A percentile compares a stretch with the other conserved stretches of the same genome.
Evolutionary conservation across 2,113 vertebrate species (phyloP).

Genomic region (Petrocephalus microphthalmus): DNA sequence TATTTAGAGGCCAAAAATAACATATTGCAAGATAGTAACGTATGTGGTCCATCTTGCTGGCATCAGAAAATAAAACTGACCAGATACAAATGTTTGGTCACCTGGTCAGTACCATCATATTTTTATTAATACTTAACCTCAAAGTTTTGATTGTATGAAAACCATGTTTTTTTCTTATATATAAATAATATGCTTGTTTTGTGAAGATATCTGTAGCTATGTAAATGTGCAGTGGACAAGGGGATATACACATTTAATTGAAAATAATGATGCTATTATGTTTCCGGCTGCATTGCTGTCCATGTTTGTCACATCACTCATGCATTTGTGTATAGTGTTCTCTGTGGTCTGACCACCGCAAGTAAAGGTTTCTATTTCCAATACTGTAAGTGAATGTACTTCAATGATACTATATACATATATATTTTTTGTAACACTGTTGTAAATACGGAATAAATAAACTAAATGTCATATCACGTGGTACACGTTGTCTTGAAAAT

Average conservation of each 20-base stretch:
- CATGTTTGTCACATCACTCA: not conserved
- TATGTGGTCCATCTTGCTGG: not conserved
- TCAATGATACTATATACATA: slow-evolving; percentile 1
- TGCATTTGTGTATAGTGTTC: not conserved
- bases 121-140: not conserved
- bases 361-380: slow-evolving; percentile 14
- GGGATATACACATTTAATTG: not conserved
- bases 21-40: not conserved
- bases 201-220: slow-evolving; percentile 7
- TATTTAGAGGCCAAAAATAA: not conserved
- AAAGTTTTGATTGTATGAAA: not conserved
- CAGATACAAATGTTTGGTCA: not conserved
- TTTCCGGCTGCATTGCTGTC: not conserved
- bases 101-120: not conserved
- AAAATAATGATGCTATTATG: not conserved
- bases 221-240: slow-evolving; percentile 2
- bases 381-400: slow-evolving; percentile 7
- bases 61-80: not conserved
- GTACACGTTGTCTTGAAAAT: not conserved
- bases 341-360: not conserved
- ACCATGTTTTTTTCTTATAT: not conserved
- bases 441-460: slow-evolving; percentile 19
- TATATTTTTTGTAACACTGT: slow-evolving; percentile 23
- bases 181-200: slow-evolving; percentile 4
- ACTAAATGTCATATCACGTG: not conserved